Evolutionary conservation across 2,888 invertebrate genomes (phyloP), one percentile per base, ranked within the genome.

Genomic region (Callyntrura guangdongensis): DNA sequence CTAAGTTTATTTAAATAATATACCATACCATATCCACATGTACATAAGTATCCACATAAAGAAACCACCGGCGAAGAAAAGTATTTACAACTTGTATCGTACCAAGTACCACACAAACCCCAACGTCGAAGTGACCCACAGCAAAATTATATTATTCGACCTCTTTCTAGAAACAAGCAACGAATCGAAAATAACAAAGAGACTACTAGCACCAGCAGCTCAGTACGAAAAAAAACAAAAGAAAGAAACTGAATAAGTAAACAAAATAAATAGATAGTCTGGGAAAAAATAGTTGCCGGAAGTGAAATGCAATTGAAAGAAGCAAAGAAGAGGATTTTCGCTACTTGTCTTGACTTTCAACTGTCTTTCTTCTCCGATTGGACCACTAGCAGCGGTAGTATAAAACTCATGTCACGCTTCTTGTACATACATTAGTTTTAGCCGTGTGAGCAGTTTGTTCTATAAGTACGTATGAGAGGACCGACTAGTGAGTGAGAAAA

Each of bases 241-340:
- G 12, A 45, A n/a, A n/a, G n/a, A n/a, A n/a, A n/a, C n/a, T 22
- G 27, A 91, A 89, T 86, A 67, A 87, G 69, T 69, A 88, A 82
- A 61, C 27, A 82, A 88, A 88, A 72, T 61, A 82, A 69, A 88
- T 82, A 89, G 74, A 86, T 89, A 74, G 67, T 61, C 12, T 25
- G 74, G 36, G 9, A 36, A 45, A 61, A 81, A 81, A 81, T 45
- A 20, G 20, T 89, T 64, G 88, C 85, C 90, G 81, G 85, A 88
- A 92, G 90, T 64, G 79, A 77, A 82, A 11, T 82, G 86, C 90
- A 90, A 90, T 86, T 77, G 90, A 82, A 86, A 59, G 53, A 49
- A 36, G 82, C 4, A 82, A 87, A n/a, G n/a, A 79, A 17, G 56
- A n/a, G 69, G 45, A 27, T 47, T 59, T 84, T 64, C 20, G 14